Base-by-base conservation (phyloP, 1,140 invertebrate genomes). In the Anastatus disparis region DNA sequence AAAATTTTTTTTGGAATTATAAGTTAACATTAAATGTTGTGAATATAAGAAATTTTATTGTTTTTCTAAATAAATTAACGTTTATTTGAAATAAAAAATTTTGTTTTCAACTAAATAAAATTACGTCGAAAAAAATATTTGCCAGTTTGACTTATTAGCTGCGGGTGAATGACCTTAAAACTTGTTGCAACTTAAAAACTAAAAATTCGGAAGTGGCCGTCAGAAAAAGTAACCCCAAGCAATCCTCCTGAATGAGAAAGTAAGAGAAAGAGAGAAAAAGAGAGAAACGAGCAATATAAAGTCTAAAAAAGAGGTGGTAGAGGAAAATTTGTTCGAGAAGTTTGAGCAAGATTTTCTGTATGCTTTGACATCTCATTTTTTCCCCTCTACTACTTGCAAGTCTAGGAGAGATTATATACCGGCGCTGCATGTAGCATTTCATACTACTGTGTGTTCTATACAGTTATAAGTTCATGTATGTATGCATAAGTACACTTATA, bases 301-400 rank as follows among this genome's bases (percentile, higher is more conserved):
- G n/a, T n/a, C n/a, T n/a, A n/a, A n/a, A n/a, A 35, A 35, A 10
- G 31, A 10, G 10, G 31, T 6, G 10, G 4, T 44, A 42, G 74
- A 79, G 71, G 70, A 75, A 77, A 80, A 80, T 80, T 81, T 62
- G 56, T 74, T 62, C 10, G 24, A 50, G 68, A 77, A 78, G 67
- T 78, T 77, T 38, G 53, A 50, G 73, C 71, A 63, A 76, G 75
- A 80, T 81, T 80, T 74, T 75, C 75, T 53, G 61, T 63, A 64
- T 62, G 70, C 71, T 72, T 75, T 76, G 73, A 77, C 56, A 66
- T 46, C 27, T 40, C 31, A 68, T 70, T 75, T 72, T 73, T 64
- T 74, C 52, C 64, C 24, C 48, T 52, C n/a, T n/a, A n/a, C n/a
- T n/a, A n/a, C n/a, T n/a, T n/a, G n/a, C n/a, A n/a, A n/a, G n/a